phyloP scores from a whole-genome alignment of 2,888 invertebrate species.

The Plusia festucae region DNA sequence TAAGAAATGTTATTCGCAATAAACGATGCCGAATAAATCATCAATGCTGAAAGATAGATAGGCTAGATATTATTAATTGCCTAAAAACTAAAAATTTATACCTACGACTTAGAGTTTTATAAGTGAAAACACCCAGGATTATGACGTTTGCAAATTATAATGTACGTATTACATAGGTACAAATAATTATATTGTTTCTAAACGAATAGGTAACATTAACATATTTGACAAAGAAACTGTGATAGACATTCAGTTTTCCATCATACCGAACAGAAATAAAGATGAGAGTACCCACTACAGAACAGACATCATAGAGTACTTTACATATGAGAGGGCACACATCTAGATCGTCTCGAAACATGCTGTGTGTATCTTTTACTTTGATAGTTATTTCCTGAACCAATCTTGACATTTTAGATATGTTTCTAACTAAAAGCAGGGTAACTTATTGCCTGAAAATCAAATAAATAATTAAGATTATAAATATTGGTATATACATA shows the following conservation, averaged over 20 bases:
- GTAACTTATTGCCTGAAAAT: slow-evolving; percentile 84
- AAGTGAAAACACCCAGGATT: slow-evolving; percentile 51
- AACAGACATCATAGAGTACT: slow-evolving; percentile 32
- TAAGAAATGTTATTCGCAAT: slow-evolving; percentile 52
- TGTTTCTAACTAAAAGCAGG: slow-evolving; percentile 84
- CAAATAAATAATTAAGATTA: slow-evolving; percentile 74
- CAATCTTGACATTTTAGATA: slow-evolving; percentile 80
- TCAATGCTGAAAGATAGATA: slow-evolving; percentile 52
- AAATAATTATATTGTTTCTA: slow-evolving; percentile 48
- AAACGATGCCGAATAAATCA: slow-evolving; percentile 46
- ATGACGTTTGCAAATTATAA: slow-evolving; percentile 46
- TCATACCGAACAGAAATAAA: slow-evolving; percentile 39
- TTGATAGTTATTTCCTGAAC: slow-evolving; percentile 72
- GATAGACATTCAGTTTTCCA: slow-evolving; percentile 66
- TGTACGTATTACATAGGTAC: slow-evolving; percentile 39
- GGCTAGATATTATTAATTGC: slow-evolving; percentile 59
- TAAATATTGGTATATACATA: slow-evolving; percentile 65
- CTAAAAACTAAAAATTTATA: slow-evolving; percentile 51
- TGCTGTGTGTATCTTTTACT: slow-evolving; percentile 51
- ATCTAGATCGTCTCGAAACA: slow-evolving; percentile 40
- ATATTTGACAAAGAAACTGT: slow-evolving; percentile 68
- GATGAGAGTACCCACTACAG: slow-evolving; percentile 24
- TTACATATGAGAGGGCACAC: slow-evolving; percentile 32
- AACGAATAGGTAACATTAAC: slow-evolving; percentile 50
- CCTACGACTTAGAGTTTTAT: slow-evolving; percentile 52